A percentile compares a stretch with the other conserved stretches of the same genome.
Conservation (phyloP, 2,797 vertebrate genomes). For the Nothura maculosa region DNA sequence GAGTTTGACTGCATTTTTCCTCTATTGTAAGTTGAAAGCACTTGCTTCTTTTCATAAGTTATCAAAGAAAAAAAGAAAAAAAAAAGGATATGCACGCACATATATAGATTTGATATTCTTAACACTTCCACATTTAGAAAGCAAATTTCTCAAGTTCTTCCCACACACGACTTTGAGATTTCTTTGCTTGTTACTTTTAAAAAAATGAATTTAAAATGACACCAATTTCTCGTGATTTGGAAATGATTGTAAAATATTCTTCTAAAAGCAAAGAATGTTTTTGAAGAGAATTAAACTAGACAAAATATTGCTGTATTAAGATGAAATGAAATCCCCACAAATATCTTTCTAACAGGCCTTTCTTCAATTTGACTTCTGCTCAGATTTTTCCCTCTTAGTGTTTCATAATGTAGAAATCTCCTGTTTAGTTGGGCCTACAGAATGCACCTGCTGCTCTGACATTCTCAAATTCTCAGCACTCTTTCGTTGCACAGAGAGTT, state of each 20-base stretch:
- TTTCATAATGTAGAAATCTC: neutral
- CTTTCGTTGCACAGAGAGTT: neutral
- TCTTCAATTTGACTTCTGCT: neutral
- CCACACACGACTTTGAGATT: neutral
- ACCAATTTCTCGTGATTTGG: neutral
- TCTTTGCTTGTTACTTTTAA: neutral
- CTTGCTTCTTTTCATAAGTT: neutral
- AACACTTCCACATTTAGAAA: neutral
- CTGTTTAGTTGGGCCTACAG: neutral
- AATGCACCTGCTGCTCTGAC: neutral
- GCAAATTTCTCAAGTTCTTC: neutral
- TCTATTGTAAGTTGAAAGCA: neutral
- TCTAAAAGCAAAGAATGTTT: neutral
- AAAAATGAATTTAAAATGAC: neutral
- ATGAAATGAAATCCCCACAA: neutral
- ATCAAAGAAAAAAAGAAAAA: neutral
- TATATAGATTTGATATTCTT: neutral
- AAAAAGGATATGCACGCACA: neutral
- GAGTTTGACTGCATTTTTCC: neutral
- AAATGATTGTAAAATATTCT: neutral
- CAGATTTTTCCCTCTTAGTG: neutral
- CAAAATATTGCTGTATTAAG: neutral
- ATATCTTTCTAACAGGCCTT: neutral
- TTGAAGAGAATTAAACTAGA: neutral
- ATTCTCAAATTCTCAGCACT: neutral